Evolutionary conservation across 2,113 vertebrate species (phyloP).

Genomic region (Sceloporus tristichus): DNA sequence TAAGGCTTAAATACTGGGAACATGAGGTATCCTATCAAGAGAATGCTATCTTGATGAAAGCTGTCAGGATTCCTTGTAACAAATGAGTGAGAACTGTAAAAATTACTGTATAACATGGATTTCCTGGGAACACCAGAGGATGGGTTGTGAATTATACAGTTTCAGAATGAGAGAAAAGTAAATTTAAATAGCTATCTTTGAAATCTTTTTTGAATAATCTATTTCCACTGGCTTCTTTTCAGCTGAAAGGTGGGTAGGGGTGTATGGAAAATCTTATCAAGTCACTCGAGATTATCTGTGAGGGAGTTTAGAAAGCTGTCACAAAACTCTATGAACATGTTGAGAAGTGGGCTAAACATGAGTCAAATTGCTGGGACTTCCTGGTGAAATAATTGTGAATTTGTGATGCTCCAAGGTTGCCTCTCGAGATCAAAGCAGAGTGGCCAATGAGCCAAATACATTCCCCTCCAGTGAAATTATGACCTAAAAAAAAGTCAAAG

Average conservation of each 20-base stretch:
- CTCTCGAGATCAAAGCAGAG: too few species aligned
- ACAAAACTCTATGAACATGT: background rate
- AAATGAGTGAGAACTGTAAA: background rate
- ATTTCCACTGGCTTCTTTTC: background rate
- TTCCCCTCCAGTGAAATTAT: too few species aligned
- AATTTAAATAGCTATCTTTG: background rate
- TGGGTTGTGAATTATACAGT: background rate
- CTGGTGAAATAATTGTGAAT: background rate
- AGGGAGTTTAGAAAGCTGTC: background rate
- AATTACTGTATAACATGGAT: background rate
- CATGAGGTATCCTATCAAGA: background rate
- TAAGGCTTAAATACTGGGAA: background rate
- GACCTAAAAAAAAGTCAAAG: too few species aligned
- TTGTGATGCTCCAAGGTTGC: too few species aligned
- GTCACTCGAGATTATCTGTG: background rate
- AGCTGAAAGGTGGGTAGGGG: background rate
- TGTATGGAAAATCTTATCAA: background rate
- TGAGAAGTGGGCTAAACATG: background rate
- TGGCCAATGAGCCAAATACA: too few species aligned
- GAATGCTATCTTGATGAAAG: background rate
- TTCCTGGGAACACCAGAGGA: background rate
- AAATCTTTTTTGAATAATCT: background rate
- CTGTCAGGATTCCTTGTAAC: background rate
- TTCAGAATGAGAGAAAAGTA: background rate
- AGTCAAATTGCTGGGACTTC: background rate